phyloP scores from a whole-genome alignment of 2,797 vertebrate species.

The Merluccius polli region DNA sequence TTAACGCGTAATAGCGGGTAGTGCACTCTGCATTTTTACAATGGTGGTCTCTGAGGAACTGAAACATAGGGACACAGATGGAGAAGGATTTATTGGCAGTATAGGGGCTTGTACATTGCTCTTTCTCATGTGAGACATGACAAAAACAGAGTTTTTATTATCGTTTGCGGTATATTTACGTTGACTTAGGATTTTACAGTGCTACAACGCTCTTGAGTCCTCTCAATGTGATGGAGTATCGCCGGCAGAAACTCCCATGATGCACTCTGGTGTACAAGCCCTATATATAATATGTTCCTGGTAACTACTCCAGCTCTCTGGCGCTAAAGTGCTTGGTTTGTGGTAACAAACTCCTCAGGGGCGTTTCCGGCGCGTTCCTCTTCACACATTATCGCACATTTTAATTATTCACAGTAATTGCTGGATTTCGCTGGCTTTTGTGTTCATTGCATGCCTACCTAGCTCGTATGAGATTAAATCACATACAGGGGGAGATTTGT shows the following conservation, averaged over 20 bases:
- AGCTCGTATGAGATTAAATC: conserved; percentile 21
- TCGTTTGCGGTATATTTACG: too few relatives aligned
- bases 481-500: background rate
- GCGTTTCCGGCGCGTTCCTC: conserved; percentile 23
- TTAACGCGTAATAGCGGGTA: background rate
- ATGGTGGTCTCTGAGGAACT: conserved; percentile 1
- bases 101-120: background rate
- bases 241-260: too few relatives aligned
- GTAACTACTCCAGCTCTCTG: background rate
- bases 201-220: too few relatives aligned
- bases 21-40: background rate
- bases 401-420: conserved; percentile 70
- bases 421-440: conserved; percentile 40
- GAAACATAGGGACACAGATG: background rate
- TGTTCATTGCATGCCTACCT: conserved; percentile 34
- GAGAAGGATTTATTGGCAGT: background rate
- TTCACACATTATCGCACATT: conserved; percentile 39
- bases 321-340: conserved; percentile 30
- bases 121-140: too few relatives aligned
- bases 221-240: too few relatives aligned
- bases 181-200: too few relatives aligned
- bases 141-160: too few relatives aligned
- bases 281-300: background rate
- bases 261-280: too few relatives aligned
- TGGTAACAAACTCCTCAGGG: conserved; percentile 43